Conservation (phyloP, 1,140 invertebrate genomes). For the Aphelinus certus region DNA sequence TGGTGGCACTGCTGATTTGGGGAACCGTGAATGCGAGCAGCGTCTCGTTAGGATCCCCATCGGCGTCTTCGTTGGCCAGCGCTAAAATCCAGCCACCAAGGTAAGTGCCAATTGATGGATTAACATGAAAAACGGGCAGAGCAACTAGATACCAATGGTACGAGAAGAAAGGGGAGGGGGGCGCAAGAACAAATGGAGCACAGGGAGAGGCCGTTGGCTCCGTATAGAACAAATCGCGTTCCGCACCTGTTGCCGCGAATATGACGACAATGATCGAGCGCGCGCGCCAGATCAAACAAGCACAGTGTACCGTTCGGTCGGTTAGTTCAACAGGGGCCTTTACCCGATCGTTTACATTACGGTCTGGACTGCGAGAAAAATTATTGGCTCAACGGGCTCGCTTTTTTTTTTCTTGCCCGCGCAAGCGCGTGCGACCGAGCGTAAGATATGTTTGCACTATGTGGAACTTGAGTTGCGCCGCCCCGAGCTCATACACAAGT, state of each 20-base stretch:
- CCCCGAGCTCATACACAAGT: no score
- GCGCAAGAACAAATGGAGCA: not conserved
- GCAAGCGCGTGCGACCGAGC: no score
- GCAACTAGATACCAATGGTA: not conserved
- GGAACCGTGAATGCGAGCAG: not conserved
- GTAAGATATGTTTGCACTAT: no score
- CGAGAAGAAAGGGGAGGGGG: not conserved
- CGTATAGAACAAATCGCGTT: not conserved
- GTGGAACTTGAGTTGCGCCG: no score
- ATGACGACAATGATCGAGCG: not conserved
- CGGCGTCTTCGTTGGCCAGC: not conserved
- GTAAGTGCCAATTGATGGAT: not conserved
- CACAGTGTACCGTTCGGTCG: slow-evolving; percentile 32
- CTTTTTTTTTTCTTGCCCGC: no score
- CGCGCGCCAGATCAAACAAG: slow-evolving; percentile 18
- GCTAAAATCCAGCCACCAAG: not conserved
- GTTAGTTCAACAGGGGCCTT: slow-evolving; percentile 32
- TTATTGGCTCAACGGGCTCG: no score
- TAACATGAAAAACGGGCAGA: not conserved
- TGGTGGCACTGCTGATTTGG: slow-evolving; percentile 17
- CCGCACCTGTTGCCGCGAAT: not conserved
- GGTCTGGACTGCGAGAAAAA: not conserved
- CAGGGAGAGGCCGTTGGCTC: no score
- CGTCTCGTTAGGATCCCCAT: not conserved
- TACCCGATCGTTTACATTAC: slow-evolving; percentile 19